These are phyloP conservation scores for Cremastobaeus sp. DNA, from an alignment of 2,888 invertebrate species.

Conservation along the genomic window DNA sequence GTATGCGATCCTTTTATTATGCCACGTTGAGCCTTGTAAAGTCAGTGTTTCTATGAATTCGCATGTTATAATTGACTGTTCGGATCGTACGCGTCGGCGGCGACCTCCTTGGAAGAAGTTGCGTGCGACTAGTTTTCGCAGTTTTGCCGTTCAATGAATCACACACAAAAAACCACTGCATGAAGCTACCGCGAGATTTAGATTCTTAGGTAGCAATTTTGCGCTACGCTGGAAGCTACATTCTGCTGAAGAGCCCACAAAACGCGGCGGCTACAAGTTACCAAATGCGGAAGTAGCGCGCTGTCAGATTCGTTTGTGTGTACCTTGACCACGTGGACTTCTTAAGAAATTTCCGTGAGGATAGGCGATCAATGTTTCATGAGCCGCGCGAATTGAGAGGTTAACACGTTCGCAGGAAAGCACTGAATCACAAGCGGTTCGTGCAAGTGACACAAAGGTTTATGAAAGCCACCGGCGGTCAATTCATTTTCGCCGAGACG, in stretches of 20 bases:
- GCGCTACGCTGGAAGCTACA: too few species aligned
- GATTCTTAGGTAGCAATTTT: too few species aligned
- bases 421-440: conserved; percentile 46
- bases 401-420: conserved; percentile 46
- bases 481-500: conserved; percentile 36
- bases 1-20: too few species aligned
- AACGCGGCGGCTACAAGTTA: conserved; percentile 17
- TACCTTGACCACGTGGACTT: conserved; percentile 38
- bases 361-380: conserved; percentile 70
- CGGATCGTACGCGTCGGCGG: too few species aligned
- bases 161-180: too few species aligned
- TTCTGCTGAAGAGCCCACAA: conserved; percentile 41
- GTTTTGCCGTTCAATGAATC: too few species aligned
- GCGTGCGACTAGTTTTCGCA: too few species aligned
- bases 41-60: too few species aligned
- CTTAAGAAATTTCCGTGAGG: conserved; percentile 49
- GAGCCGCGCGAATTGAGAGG: conserved; percentile 63
- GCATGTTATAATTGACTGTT: too few species aligned
- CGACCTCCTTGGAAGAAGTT: too few species aligned
- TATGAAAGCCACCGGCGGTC: conserved; percentile 39
- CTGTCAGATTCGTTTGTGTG: conserved; percentile 33
- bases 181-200: too few species aligned
- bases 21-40: too few species aligned
- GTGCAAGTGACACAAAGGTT: conserved; percentile 46
- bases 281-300: conserved; percentile 26